Conservation (phyloP, 35 echinoderm and acorn worm species). For the Ptychodera flava region DNA sequence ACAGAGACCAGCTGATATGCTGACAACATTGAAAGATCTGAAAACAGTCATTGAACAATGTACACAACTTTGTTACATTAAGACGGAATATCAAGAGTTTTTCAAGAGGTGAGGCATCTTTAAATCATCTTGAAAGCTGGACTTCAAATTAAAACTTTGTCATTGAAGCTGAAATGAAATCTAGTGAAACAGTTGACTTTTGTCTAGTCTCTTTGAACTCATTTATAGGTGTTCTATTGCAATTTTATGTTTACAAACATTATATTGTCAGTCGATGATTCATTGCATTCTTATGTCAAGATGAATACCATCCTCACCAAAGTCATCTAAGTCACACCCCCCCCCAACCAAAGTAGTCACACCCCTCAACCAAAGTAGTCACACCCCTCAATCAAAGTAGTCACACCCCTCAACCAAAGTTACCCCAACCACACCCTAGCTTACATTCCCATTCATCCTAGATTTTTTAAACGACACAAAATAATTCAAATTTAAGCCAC, state of each 20-base stretch:
- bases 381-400: too few relatives aligned
- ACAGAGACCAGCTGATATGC: constrained; percentile 70
- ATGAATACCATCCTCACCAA: too few relatives aligned
- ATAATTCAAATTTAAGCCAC: too few relatives aligned
- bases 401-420: too few relatives aligned
- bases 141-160: background rate
- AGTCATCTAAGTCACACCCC: too few relatives aligned
- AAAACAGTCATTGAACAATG: constrained; percentile 28
- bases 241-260: background rate
- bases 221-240: background rate
- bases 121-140: background rate
- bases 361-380: too few relatives aligned
- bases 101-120: constrained; percentile 55
- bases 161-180: background rate
- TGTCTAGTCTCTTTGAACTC: background rate
- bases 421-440: too few relatives aligned
- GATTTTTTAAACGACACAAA: too few relatives aligned
- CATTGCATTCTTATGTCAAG: too few relatives aligned
- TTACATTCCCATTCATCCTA: too few relatives aligned
- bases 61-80: constrained; percentile 35
- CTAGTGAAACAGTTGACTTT: background rate
- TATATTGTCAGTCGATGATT: background rate
- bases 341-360: too few relatives aligned
- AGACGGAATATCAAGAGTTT: constrained; percentile 80
- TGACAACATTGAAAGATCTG: constrained; percentile 48